Percentiles rank a stretch among this genome's conserved stretches.
Conservation (phyloP, 2,888 invertebrate species). For the Cephus runcator region DNA sequence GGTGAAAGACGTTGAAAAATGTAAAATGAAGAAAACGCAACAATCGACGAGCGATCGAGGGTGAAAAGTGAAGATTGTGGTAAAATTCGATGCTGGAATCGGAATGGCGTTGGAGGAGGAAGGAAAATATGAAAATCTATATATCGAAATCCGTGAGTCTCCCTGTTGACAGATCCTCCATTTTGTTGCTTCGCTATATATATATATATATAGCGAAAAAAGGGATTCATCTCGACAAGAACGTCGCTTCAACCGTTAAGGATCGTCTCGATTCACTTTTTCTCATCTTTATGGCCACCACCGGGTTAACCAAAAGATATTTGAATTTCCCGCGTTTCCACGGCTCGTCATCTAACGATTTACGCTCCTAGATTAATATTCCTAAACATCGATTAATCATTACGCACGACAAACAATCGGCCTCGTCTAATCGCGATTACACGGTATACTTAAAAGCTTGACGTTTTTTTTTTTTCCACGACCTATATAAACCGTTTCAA, state of each 20-base stretch:
- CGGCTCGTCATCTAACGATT: not conserved
- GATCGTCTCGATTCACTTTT: not conserved
- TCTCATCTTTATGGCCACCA: not conserved
- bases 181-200: too few relatives aligned
- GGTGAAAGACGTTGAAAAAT: too few relatives aligned
- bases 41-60: too few relatives aligned
- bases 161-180: too few relatives aligned
- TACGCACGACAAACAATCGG: not conserved
- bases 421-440: not conserved
- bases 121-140: too few relatives aligned
- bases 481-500: not conserved
- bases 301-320: not conserved
- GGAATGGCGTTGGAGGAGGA: too few relatives aligned
- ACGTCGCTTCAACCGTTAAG: not conserved
- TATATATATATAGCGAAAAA: not conserved
- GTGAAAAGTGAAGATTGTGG: too few relatives aligned
- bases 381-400: not conserved
- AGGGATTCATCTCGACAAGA: not conserved
- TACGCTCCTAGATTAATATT: not conserved
- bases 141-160: too few relatives aligned
- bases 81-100: too few relatives aligned
- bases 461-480: not conserved
- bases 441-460: not conserved
- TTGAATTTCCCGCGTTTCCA: not conserved
- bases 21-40: too few relatives aligned